phyloP scores from a whole-genome alignment of 2,113 vertebrate species.

The Pionites leucogaster region DNA sequence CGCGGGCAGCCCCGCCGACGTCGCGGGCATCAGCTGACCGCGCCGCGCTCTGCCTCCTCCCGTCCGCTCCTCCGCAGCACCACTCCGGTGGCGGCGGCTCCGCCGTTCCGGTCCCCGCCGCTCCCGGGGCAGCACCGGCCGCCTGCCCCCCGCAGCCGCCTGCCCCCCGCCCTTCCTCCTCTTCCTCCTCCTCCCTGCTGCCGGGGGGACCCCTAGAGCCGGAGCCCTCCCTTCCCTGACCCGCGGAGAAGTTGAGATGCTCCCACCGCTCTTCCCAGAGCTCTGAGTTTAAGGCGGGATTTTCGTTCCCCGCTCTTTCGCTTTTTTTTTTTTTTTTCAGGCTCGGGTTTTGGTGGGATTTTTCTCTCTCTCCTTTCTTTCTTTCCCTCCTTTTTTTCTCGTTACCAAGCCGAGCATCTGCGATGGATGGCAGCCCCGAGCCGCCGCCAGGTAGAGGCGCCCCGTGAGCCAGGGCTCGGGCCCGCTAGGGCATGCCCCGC shows the following conservation, averaged over 20 bases:
- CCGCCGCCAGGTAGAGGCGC: neutral
- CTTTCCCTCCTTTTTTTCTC: neutral
- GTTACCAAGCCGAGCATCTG: neutral
- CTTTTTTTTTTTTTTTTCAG: neutral
- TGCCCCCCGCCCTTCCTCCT: neutral
- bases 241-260: constrained; percentile 34
- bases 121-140: neutral
- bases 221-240: neutral
- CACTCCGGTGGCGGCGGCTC: constrained; percentile 1
- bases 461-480: neutral
- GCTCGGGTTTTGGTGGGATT: neutral
- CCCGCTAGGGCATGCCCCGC: neutral
- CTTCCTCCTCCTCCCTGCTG: neutral
- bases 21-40: constrained; percentile 74
- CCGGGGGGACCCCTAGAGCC: neutral
- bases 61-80: neutral
- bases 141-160: neutral
- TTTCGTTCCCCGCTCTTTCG: neutral
- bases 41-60: constrained; percentile 65
- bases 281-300: constrained; percentile 32
- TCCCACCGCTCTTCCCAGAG: neutral
- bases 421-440: constrained; percentile 40
- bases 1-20: constrained; percentile 36
- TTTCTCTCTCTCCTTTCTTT: neutral
- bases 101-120: neutral